Percentiles rank a stretch among this genome's conserved stretches.
Evolutionary conservation across 1,140 invertebrate genomes (phyloP).

Genomic region (Lutraria rhynchaena): DNA sequence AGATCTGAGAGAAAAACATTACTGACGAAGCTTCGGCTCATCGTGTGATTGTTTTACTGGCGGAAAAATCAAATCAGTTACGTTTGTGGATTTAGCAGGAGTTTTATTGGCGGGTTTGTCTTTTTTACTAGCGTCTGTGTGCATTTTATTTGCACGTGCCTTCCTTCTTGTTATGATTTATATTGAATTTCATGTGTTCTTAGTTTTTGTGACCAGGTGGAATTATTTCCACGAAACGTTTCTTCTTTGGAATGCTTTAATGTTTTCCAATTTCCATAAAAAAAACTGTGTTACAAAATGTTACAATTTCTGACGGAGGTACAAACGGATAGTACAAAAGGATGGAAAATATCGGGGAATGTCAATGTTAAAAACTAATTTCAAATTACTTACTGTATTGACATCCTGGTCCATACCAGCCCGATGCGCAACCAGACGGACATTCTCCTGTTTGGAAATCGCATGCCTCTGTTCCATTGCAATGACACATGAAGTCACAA

Average conservation of each 20-base stretch:
- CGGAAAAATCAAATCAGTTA: too few relatives aligned
- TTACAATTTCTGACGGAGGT: background rate
- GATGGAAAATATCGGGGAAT: background rate
- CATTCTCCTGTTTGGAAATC: background rate
- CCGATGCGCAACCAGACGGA: background rate
- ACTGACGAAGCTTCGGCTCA: too few relatives aligned
- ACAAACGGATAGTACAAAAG: background rate
- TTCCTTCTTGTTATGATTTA: too few relatives aligned
- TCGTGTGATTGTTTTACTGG: too few relatives aligned
- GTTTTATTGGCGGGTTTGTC: too few relatives aligned
- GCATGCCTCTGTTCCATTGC: background rate
- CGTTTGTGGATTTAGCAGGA: too few relatives aligned
- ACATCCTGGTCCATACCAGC: constrained; percentile 23
- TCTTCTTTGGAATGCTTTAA: background rate
- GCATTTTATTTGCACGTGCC: too few relatives aligned
- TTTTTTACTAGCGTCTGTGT: too few relatives aligned
- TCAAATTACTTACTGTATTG: constrained; percentile 17
- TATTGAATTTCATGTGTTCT: too few relatives aligned
- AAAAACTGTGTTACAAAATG: background rate
- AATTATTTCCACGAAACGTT: background rate
- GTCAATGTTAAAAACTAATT: background rate
- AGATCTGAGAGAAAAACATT: too few relatives aligned
- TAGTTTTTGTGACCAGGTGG: background rate
- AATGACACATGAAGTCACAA: constrained; percentile 19
- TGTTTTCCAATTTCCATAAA: background rate